Base-by-base conservation (phyloP, 1,140 invertebrate species). In the Piezodorus guildinii region DNA sequence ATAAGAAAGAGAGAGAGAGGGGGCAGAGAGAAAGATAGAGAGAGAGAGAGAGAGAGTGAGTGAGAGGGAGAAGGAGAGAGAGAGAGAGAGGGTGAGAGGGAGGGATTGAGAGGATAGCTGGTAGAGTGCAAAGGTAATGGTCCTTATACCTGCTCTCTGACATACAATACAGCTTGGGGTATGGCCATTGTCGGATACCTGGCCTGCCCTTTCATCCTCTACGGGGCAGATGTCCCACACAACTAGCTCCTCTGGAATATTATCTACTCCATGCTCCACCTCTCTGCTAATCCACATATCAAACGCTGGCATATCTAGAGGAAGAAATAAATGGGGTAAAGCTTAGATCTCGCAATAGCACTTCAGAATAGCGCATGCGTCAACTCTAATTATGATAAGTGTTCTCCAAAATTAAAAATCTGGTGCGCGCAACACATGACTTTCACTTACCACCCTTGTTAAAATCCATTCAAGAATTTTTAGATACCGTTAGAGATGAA, bases 151-250 rank as follows among this genome's bases (percentile, higher is more conserved):
- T 62, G 60, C n/a, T 70, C 68, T 68, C 71, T 71, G 71, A 70
- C 72, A 69, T 67, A 70, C 46, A 30, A 17, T 52, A 14, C 63
- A 30, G 44, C 64, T 63, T 65, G 49, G 63, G 67, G 71, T 71
- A 71, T 71, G 69, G 72, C 64, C 65, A 70, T 68, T 67, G 65
- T 65, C 56, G 56, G 21, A 59, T 17, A 17, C 34, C 25, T 34
- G 25, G 15, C 21, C n/a, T 34, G 25, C 54, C 54, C 54, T 34
- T n/a, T 34, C 17, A 21, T 58, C 17, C 25, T 17, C 54, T 9
- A n/a, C 54, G n/a, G 6, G 46, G 46, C n/a, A 17, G n/a, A 19
- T 21, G n/a, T 49, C 46, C n/a, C n/a, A 49, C 46, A 19, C 46
- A 49, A 21, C 46, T 21, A 49, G 46, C 46, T 21, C 21, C 46